Percentiles rank a stretch among this genome's conserved stretches.
Conservation (phyloP, 1,140 invertebrate species). For the Calliphora vicina region DNA sequence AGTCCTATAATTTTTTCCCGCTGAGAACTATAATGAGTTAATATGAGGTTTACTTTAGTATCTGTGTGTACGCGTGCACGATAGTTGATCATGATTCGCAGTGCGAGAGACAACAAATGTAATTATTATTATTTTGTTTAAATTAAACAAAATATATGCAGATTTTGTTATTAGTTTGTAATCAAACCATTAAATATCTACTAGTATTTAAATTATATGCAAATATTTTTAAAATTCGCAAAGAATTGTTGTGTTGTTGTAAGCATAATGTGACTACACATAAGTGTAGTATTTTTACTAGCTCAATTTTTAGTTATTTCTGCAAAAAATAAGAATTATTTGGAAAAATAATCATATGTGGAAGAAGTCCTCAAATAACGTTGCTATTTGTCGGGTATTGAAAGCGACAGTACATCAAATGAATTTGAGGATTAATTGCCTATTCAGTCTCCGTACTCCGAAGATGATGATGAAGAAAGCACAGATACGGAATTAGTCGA, state of each 20-base stretch:
- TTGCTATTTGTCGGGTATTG: background rate
- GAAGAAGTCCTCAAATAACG: slow-evolving; percentile 1
- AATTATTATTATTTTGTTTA: background rate
- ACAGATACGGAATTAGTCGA: background rate
- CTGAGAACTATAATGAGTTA: no score
- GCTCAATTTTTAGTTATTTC: background rate
- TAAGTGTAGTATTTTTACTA: slow-evolving; percentile 2
- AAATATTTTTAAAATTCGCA: background rate
- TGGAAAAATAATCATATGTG: background rate
- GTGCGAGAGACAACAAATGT: background rate
- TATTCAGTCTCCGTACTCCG: background rate
- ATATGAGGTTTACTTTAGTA: no score
- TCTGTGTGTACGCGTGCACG: no score
- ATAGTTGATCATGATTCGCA: no score
- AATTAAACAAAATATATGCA: background rate
- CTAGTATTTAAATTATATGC: slow-evolving; percentile 15
- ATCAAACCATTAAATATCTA: background rate
- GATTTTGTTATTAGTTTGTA: background rate
- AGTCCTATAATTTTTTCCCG: no score
- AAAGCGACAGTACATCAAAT: background rate
- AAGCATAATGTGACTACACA: slow-evolving; percentile 18
- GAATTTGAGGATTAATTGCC: background rate
- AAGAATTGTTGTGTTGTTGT: background rate
- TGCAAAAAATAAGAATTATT: slow-evolving; percentile 2
- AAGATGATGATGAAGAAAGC: background rate